phyloP scores from a whole-genome alignment of 2,113 vertebrate species.

The Acinonyx jubatus region DNA sequence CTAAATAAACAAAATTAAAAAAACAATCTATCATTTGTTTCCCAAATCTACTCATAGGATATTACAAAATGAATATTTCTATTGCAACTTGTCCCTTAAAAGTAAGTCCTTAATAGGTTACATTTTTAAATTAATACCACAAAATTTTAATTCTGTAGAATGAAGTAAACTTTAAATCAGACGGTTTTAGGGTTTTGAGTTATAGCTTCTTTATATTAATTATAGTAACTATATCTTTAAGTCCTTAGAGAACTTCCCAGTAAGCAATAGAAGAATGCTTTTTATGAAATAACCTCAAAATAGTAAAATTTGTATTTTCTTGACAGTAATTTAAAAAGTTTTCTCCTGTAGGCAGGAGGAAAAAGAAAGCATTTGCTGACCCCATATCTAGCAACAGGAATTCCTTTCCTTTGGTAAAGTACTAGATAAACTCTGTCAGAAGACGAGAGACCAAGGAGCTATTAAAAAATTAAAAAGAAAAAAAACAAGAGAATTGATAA shows the following conservation, averaged over 20 bases:
- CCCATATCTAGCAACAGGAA: not conserved
- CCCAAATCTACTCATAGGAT: not conserved
- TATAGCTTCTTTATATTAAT: not conserved
- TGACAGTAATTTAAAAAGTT: not conserved
- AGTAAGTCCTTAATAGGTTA: not conserved
- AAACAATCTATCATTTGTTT: not conserved
- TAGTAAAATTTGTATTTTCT: not conserved
- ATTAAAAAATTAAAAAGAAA: not conserved
- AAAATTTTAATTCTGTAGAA: not conserved
- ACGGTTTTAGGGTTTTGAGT: not conserved
- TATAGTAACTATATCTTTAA: not conserved
- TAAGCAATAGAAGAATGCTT: not conserved
- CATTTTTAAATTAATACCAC: not conserved
- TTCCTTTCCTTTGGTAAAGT: not conserved
- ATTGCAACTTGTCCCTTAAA: not conserved
- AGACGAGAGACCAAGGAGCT: not conserved
- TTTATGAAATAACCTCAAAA: not conserved
- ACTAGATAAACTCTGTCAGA: not conserved
- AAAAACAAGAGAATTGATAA: not conserved
- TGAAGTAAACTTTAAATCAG: not conserved
- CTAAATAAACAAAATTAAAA: too few relatives aligned
- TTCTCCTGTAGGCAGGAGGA: too few relatives aligned
- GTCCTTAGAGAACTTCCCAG: not conserved
- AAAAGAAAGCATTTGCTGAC: too few relatives aligned
- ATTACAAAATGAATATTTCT: not conserved